These are phyloP conservation scores for Tragelaphus imberbis DNA, from an alignment of 2,113 vertebrate genomes.

Conservation along the genomic window DNA sequence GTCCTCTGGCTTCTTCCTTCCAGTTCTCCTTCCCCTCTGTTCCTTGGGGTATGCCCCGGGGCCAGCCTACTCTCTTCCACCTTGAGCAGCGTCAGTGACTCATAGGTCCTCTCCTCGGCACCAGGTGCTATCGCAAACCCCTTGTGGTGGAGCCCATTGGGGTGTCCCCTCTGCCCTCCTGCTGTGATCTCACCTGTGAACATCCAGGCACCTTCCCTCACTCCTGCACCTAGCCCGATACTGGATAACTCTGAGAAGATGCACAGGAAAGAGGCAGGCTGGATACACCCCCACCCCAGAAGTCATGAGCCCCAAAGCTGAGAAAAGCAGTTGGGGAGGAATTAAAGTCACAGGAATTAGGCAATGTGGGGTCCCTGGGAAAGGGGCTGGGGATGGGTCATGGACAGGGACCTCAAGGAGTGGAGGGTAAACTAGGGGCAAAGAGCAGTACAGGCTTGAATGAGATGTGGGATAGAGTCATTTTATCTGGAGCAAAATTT, in stretches of 20 bases:
- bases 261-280: background rate
- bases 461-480: background rate
- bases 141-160: accelerated
- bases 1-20: background rate
- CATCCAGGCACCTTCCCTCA: accelerated
- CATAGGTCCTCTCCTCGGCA: background rate
- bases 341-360: too few relatives aligned
- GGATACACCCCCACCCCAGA: accelerated
- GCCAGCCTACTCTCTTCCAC: background rate
- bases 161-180: background rate
- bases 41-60: background rate
- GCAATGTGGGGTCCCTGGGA: background rate
- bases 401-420: background rate
- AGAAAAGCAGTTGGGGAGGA: accelerated
- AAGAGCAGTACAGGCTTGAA: background rate
- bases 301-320: background rate
- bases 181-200: background rate
- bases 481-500: background rate
- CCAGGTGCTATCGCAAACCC: accelerated
- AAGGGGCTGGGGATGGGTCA: background rate
- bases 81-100: background rate
- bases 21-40: background rate
- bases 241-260: background rate
- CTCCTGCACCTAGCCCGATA: accelerated
- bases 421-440: background rate